Percentiles rank a stretch among this genome's conserved stretches.
Evolutionary conservation across 2,888 invertebrate species (phyloP).

Genomic region (Lumbricus terrestris): DNA sequence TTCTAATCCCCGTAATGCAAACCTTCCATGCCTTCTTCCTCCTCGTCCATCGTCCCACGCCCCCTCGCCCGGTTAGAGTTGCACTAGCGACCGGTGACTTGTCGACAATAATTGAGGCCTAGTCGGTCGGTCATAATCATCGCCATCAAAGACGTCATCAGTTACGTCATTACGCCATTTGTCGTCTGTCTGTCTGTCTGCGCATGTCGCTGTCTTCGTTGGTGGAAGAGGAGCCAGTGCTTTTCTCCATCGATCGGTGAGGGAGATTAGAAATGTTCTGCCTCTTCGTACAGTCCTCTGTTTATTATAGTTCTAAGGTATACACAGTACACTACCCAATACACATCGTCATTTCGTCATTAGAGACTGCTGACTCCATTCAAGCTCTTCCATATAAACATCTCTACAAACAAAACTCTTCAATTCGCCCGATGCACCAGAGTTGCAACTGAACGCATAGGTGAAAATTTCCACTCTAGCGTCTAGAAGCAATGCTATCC

Average conservation of each 20-base stretch:
- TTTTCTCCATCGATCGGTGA: neutral
- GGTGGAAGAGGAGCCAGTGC: neutral
- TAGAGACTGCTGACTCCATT: too few relatives aligned
- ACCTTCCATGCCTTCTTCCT: neutral
- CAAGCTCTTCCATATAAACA: too few relatives aligned
- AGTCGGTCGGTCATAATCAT: neutral
- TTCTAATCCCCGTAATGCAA: constrained; percentile 4
- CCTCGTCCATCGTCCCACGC: too few relatives aligned
- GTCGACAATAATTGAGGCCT: neutral
- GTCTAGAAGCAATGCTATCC: neutral
- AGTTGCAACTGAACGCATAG: neutral
- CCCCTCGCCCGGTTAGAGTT: neutral
- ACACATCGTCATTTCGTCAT: too few relatives aligned
- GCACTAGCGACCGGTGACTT: neutral
- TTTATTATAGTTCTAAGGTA: too few relatives aligned
- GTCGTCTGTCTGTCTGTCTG: constrained; percentile 14
- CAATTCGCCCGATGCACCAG: neutral
- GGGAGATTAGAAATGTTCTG: neutral
- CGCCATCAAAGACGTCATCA: neutral
- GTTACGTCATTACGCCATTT: neutral
- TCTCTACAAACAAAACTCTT: too few relatives aligned
- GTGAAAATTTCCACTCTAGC: neutral
- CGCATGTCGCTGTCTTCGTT: constrained; percentile 13
- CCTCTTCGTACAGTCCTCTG: neutral
- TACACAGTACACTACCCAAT: too few relatives aligned